Evolutionary conservation across 2,797 vertebrate genomes (phyloP), one percentile per base, ranked within the genome.

Genomic region (Kryptolebias ocellatus): DNA sequence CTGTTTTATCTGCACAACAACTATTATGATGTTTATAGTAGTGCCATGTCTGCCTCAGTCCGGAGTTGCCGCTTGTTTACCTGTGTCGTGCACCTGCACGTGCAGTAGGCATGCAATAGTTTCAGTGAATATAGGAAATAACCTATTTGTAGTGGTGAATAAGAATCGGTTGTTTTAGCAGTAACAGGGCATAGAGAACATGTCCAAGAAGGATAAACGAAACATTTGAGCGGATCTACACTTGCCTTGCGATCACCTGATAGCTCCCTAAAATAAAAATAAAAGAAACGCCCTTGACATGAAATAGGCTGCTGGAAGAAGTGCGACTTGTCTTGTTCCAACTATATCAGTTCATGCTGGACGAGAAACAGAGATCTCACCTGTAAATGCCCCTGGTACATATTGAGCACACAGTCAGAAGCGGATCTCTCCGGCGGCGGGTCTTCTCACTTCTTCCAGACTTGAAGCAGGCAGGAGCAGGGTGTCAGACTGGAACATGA

Each of bases 371-470:
- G 24, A 61, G 45, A 31, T 56, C 90, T 94, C 93, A 94, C 94
- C 94, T 95, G 94, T 90, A 93, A 90, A 90, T 95, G 94, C 73
- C 94, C 94, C 94, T 95, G 94, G 94, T 94, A 95, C 94, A 95
- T 95, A 93, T 92, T 94, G 93, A 94, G 91, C 79, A 60, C 77
- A 80, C 84, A 84, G 85, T 88, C 62, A 67, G 85, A 65, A 51
- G 72, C 84, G 78, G 87, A 79, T 89, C 74, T 84, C 86, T 90
- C 87, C 82, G 78, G 81, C 69, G 58, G 78, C 10, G 81, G 83
- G 73, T 87, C 57, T 85, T 78, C 5, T 67, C 82, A 80, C 88
- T 89, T 90, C 74, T 85, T 83, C 81, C 87, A 65, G 76, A 78
- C 84, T 88, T 79, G 76, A 12, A 17, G 59, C 34, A 20, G 53